These are phyloP conservation scores for Dascillus cervinus DNA, from an alignment of 2,888 invertebrate species.

Conservation along the genomic window DNA sequence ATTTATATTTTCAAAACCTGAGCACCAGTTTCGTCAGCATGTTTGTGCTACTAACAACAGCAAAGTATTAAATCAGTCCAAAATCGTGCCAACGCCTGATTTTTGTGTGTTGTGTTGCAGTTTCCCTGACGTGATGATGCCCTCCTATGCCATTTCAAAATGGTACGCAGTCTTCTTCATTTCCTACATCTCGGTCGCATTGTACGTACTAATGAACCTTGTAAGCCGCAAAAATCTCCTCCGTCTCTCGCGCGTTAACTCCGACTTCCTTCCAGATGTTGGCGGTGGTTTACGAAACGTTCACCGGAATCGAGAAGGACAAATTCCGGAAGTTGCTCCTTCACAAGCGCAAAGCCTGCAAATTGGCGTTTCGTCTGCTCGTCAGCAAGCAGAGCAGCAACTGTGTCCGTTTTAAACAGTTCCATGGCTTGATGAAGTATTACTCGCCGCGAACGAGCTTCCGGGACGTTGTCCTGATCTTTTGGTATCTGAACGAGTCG, in stretches of 20 bases:
- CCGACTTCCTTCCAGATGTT: slow-evolving; percentile 54
- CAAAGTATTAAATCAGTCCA: slow-evolving; percentile 62
- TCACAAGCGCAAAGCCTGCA: slow-evolving; percentile 74
- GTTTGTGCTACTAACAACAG: slow-evolving; percentile 84
- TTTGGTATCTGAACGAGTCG: slow-evolving; percentile 67
- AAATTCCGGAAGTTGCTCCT: slow-evolving; percentile 76
- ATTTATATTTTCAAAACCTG: slow-evolving; percentile 70
- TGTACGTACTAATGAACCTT: slow-evolving; percentile 85
- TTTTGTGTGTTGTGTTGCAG: slow-evolving; percentile 46
- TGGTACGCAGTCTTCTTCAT: slow-evolving; percentile 85
- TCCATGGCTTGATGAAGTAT: slow-evolving; percentile 71
- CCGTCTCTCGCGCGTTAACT: too few species aligned
- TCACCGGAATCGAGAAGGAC: slow-evolving; percentile 76
- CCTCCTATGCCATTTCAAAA: slow-evolving; percentile 69
- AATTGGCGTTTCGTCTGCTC: slow-evolving; percentile 71
- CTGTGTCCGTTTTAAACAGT: slow-evolving; percentile 63
- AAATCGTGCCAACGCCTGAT: slow-evolving; percentile 41
- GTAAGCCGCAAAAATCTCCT: too few species aligned
- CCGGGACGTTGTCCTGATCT: slow-evolving; percentile 70
- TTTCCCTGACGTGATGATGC: slow-evolving; percentile 92
- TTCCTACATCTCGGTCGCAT: slow-evolving; percentile 73
- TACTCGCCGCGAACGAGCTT: slow-evolving; percentile 65
- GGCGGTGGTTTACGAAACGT: slow-evolving; percentile 86
- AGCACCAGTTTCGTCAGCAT: slow-evolving; percentile 80
- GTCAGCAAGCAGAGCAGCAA: slow-evolving; percentile 69